These are phyloP conservation scores for Ornithoptera priamus DNA, from an alignment of 2,888 invertebrate species.

Conservation along the genomic window DNA sequence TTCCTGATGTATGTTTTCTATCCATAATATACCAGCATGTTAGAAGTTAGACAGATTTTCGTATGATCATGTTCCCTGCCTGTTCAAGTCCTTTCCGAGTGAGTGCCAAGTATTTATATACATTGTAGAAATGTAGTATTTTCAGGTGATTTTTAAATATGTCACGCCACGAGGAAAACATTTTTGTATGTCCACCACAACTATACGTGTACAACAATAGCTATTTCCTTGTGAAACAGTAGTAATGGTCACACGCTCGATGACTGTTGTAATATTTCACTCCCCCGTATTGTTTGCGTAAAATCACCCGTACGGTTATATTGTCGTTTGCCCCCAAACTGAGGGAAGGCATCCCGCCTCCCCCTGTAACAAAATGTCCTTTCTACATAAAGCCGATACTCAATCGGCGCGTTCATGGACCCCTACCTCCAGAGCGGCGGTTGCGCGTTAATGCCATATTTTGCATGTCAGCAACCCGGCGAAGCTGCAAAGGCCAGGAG, in stretches of 20 bases:
- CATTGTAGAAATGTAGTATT: not conserved
- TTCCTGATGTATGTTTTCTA: not conserved
- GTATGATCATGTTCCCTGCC: not conserved
- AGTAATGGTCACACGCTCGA: not conserved
- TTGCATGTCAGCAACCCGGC: conserved; percentile 22
- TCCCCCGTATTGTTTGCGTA: not conserved
- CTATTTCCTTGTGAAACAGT: not conserved
- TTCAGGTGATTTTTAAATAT: not conserved
- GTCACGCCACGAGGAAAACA: not conserved
- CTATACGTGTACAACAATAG: not conserved
- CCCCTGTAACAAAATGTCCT: not conserved
- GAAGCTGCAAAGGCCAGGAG: conserved; percentile 28
- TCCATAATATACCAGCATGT: not conserved
- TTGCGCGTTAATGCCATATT: conserved; percentile 23
- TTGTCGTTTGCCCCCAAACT: no score
- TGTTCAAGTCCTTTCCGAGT: not conserved
- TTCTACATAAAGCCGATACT: conserved; percentile 15
- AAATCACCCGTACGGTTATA: no score
- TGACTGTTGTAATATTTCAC: not conserved
- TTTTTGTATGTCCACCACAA: not conserved
- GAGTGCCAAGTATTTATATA: not conserved
- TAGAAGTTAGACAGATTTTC: not conserved
- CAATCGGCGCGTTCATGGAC: conserved; percentile 7
- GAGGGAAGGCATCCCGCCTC: no score
- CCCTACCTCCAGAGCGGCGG: conserved; percentile 29